A percentile compares a stretch with the other conserved stretches of the same genome.
Evolutionary conservation across 2,113 vertebrate species (phyloP).

Genomic region (Grallaria varia): DNA sequence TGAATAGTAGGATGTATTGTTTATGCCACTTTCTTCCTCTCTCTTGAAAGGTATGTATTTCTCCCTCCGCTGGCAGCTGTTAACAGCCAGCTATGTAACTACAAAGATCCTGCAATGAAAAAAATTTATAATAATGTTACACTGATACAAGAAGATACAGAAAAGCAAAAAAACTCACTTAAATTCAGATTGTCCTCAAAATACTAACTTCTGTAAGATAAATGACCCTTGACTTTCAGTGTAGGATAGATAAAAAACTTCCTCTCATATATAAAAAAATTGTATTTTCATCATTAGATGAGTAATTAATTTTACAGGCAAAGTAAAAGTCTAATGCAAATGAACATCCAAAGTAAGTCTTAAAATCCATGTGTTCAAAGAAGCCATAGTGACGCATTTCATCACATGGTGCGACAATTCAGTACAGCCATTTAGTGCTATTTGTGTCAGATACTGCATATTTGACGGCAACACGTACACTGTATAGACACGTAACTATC

Average conservation of each 20-base stretch:
- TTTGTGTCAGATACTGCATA: background rate
- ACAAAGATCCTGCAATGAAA: slow-evolving; percentile 29
- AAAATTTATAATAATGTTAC: background rate
- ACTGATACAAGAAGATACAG: background rate
- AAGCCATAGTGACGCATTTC: background rate
- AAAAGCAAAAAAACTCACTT: background rate
- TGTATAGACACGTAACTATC: background rate
- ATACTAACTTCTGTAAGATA: background rate
- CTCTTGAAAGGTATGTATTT: background rate
- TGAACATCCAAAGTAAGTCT: background rate
- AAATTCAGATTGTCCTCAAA: background rate
- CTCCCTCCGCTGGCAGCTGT: slow-evolving; percentile 16
- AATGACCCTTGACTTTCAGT: background rate
- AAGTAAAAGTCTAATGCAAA: background rate
- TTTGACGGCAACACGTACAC: background rate
- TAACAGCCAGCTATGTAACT: background rate
- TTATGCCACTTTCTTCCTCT: background rate
- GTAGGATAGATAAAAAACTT: background rate
- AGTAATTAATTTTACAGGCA: background rate
- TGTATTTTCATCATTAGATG: background rate
- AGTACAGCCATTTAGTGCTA: background rate
- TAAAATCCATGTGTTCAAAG: background rate
- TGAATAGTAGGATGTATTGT: background rate
- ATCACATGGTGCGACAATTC: background rate
- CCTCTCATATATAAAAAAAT: background rate